phyloP scores from a whole-genome alignment of 2,888 invertebrate species.

The Tenodera sinensis region DNA sequence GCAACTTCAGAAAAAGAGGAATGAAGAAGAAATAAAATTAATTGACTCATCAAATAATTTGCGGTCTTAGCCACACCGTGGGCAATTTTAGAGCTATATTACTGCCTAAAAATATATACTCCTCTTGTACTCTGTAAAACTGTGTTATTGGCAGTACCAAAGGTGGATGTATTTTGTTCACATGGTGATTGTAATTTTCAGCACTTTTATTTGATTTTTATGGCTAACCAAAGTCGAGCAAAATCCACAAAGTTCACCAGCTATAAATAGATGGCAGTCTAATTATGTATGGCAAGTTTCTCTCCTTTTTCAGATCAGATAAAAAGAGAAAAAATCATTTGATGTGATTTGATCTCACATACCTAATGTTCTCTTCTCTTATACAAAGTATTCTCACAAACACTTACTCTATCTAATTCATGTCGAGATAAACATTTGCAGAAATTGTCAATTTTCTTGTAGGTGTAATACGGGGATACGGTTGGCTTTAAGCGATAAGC shows the following conservation, averaged over 20 bases:
- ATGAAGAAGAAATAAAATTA: not conserved
- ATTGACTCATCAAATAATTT: constrained; percentile 9
- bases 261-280: not conserved
- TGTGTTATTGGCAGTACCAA: not conserved
- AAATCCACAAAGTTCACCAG: not conserved
- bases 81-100: not conserved
- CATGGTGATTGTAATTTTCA: not conserved
- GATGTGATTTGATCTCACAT: too few relatives aligned
- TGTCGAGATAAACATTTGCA: too few relatives aligned
- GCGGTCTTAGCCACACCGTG: not conserved
- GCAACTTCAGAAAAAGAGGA: not conserved
- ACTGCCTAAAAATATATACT: not conserved
- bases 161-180: not conserved
- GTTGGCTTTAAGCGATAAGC: too few relatives aligned
- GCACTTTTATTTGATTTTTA: not conserved
- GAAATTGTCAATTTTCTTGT: too few relatives aligned
- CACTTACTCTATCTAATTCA: too few relatives aligned
- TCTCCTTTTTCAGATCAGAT: too few relatives aligned
- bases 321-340: too few relatives aligned
- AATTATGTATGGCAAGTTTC: too few relatives aligned
- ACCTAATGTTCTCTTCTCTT: too few relatives aligned
- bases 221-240: not conserved
- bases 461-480: too few relatives aligned
- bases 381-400: too few relatives aligned
- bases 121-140: not conserved